These are phyloP conservation scores for Agelas oroides DNA, from an alignment of 37 sponge, comb jelly and placozoan genomes.

Conservation along the genomic window DNA sequence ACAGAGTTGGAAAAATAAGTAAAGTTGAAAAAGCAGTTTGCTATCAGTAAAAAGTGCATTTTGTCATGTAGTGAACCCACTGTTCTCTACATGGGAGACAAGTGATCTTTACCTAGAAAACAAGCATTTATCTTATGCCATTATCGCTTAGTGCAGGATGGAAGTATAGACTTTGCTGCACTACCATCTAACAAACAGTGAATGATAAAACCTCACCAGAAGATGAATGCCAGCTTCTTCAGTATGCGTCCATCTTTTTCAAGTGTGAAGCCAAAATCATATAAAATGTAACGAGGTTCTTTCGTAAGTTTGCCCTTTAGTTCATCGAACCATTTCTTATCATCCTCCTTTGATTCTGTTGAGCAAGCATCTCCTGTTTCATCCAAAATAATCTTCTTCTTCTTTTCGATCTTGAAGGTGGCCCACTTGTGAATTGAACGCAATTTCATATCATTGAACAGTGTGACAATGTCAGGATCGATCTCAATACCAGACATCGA, in stretches of 20 bases:
- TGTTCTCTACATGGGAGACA: background rate
- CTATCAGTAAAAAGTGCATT: background rate
- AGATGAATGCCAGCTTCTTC: slow-evolving; percentile 71
- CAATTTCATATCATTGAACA: slow-evolving; percentile 72
- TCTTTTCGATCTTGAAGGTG: slow-evolving; percentile 63
- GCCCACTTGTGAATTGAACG: slow-evolving; percentile 58
- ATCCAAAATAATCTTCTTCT: slow-evolving; percentile 66
- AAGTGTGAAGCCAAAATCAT: slow-evolving; percentile 66
- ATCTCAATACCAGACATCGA: slow-evolving; percentile 82
- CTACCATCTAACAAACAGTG: too few relatives aligned
- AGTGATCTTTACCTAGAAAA: too few relatives aligned
- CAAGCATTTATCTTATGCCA: too few relatives aligned
- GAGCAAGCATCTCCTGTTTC: slow-evolving; percentile 10
- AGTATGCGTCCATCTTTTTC: slow-evolving; percentile 59
- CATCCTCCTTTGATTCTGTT: slow-evolving; percentile 36
- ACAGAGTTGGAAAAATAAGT: too few relatives aligned
- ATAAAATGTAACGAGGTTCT: slow-evolving; percentile 74
- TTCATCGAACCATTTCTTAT: slow-evolving; percentile 35
- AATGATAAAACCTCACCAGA: slow-evolving; percentile 75
- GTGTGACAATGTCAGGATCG: slow-evolving; percentile 19
- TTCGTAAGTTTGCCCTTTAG: slow-evolving; percentile 27
- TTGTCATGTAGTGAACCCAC: background rate
- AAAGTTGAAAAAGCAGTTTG: slow-evolving; percentile 2
- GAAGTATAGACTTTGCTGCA: too few relatives aligned
- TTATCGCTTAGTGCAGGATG: too few relatives aligned